Evolutionary conservation across 1,140 invertebrate genomes (phyloP).

Genomic region (Cyclargus thomasi): DNA sequence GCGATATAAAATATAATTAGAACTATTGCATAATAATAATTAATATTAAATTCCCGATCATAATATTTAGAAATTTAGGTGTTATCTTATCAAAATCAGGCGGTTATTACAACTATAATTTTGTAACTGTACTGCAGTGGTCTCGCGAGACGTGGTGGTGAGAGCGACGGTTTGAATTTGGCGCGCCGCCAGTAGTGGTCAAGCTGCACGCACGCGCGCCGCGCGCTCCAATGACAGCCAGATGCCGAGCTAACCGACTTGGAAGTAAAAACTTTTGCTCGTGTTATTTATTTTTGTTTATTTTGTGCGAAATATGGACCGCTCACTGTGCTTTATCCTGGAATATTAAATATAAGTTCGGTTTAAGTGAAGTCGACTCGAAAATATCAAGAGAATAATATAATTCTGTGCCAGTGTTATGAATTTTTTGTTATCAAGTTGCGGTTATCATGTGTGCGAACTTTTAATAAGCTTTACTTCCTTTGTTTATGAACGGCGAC

Average conservation of each 20-base stretch:
- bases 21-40: too few species aligned
- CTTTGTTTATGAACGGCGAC: conserved; percentile 66
- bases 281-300: conserved; percentile 60
- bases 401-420: conserved; percentile 35
- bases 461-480: conserved; percentile 63
- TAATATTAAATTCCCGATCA: too few species aligned
- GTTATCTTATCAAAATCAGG: background rate
- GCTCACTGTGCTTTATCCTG: conserved; percentile 12
- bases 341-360: conserved; percentile 5
- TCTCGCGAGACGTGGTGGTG: conserved; percentile 22
- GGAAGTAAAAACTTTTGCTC: conserved; percentile 47
- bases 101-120: background rate
- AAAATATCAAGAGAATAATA: conserved; percentile 19
- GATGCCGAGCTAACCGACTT: conserved; percentile 30
- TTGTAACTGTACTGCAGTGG: conserved; percentile 22
- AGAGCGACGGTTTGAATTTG: conserved; percentile 58
- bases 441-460: conserved; percentile 60
- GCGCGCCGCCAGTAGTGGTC: conserved; percentile 55
- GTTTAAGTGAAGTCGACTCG: conserved; percentile 16
- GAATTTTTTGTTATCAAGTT: conserved; percentile 54
- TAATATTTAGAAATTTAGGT: background rate
- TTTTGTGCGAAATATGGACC: conserved; percentile 37
- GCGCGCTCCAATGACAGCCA: conserved; percentile 48
- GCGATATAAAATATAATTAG: too few species aligned
- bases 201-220: conserved; percentile 45